Evolutionary conservation across 2,888 invertebrate species (phyloP).

Genomic region (Osmoderma eremita): DNA sequence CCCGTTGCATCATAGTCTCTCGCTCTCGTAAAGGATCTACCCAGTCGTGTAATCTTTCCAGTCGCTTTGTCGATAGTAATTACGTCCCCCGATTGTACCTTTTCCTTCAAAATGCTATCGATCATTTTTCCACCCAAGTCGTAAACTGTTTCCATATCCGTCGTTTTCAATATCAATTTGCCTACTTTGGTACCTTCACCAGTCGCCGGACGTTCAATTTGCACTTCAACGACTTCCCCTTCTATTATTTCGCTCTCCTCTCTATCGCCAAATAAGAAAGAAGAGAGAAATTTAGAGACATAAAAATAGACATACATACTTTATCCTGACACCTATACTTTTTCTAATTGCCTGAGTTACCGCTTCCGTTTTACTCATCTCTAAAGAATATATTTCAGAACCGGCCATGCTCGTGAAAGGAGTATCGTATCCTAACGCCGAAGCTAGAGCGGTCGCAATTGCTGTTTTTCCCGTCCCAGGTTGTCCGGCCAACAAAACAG

Average conservation of each 20-base stretch:
- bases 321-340: conserved; percentile 90
- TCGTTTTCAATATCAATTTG: conserved; percentile 96
- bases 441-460: conserved; percentile 96
- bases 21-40: conserved; percentile 94
- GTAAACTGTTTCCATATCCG: conserved; percentile 99
- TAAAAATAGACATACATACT: no score
- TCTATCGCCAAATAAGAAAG: conserved; percentile 63
- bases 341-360: conserved; percentile 96
- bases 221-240: conserved; percentile 98
- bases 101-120: conserved; percentile 94
- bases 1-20: conserved; percentile 98
- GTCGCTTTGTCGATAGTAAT: conserved; percentile 99
- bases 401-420: conserved; percentile 99
- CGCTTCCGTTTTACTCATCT: conserved; percentile 99
- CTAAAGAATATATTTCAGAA: conserved; percentile 97
- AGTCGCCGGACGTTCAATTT: conserved; percentile 94
- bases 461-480: conserved; percentile 97
- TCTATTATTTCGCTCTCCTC: conserved; percentile 99
- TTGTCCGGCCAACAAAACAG: conserved; percentile 94
- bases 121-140: conserved; percentile 99
- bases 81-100: conserved; percentile 95
- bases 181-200: conserved; percentile 90
- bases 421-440: conserved; percentile 92
- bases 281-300: no score
- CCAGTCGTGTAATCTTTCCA: conserved; percentile 72